Conservation (phyloP, 1,140 invertebrate species). For the Neuroterus valhalla region DNA sequence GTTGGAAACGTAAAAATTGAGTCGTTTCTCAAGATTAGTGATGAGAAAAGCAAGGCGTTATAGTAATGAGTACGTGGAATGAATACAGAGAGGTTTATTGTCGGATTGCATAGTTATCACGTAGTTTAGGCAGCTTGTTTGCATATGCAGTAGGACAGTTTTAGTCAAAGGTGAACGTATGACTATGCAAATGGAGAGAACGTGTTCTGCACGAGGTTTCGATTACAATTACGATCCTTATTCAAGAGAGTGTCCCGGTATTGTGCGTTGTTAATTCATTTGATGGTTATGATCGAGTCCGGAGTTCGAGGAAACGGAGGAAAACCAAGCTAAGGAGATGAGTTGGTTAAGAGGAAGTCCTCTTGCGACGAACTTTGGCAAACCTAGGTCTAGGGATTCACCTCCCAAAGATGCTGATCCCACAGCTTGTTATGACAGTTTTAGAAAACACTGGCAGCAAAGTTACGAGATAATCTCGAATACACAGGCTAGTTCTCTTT, state of each 20-base stretch:
- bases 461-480: conserved; percentile 88
- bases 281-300: neutral
- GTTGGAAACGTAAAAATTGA: too few species aligned
- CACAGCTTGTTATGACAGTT: conserved; percentile 91
- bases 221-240: neutral
- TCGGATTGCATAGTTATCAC: conserved; percentile 5
- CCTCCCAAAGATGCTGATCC: conserved; percentile 80
- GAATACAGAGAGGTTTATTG: conserved; percentile 14
- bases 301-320: conserved; percentile 3
- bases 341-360: conserved; percentile 81
- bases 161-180: neutral
- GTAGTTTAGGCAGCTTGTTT: conserved; percentile 2
- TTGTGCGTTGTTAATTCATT: neutral
- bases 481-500: conserved; percentile 73
- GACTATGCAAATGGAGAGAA: neutral
- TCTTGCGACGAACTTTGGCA: conserved; percentile 76
- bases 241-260: neutral
- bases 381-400: conserved; percentile 70
- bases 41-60: neutral
- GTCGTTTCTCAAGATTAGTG: too few species aligned
- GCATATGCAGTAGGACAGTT: neutral
- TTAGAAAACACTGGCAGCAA: conserved; percentile 96
- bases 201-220: neutral
- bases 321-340: conserved; percentile 70
- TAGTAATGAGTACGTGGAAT: neutral